phyloP scores from a whole-genome alignment of 2,888 invertebrate species.

The Agrochola macilenta region DNA sequence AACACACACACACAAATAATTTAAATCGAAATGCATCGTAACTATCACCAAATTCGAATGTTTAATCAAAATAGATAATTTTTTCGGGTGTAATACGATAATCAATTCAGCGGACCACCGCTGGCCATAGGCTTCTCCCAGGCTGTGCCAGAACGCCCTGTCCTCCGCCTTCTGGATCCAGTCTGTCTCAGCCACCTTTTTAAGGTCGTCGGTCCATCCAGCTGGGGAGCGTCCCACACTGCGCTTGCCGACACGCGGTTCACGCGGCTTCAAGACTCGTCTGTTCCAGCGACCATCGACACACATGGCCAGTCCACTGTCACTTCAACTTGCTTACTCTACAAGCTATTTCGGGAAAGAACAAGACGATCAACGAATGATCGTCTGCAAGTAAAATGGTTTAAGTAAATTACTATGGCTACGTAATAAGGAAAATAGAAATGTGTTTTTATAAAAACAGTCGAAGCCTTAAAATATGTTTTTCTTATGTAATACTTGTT shows the following conservation, averaged over 20 bases:
- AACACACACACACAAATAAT: neutral
- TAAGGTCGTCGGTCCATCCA: neutral
- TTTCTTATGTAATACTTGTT: constrained; percentile 12
- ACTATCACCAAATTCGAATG: neutral
- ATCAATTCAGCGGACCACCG: neutral
- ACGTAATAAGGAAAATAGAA: neutral
- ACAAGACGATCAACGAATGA: neutral
- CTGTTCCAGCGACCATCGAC: neutral
- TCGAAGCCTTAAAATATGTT: constrained; percentile 21
- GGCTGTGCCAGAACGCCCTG: neutral
- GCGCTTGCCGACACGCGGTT: neutral
- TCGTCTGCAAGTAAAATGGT: neutral
- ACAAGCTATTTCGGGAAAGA: neutral
- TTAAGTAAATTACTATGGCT: constrained; percentile 1
- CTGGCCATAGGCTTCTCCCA: neutral
- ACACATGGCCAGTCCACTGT: neutral
- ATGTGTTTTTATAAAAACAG: constrained; percentile 11
- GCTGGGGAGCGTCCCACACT: neutral
- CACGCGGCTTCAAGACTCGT: too few relatives aligned
- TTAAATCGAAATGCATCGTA: neutral
- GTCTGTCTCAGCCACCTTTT: neutral
- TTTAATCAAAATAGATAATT: neutral
- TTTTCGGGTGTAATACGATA: neutral
- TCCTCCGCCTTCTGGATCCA: neutral
- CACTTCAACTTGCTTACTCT: neutral